Evolutionary conservation across 2,113 vertebrate genomes (phyloP).

Genomic region (Sprattus sprattus): DNA sequence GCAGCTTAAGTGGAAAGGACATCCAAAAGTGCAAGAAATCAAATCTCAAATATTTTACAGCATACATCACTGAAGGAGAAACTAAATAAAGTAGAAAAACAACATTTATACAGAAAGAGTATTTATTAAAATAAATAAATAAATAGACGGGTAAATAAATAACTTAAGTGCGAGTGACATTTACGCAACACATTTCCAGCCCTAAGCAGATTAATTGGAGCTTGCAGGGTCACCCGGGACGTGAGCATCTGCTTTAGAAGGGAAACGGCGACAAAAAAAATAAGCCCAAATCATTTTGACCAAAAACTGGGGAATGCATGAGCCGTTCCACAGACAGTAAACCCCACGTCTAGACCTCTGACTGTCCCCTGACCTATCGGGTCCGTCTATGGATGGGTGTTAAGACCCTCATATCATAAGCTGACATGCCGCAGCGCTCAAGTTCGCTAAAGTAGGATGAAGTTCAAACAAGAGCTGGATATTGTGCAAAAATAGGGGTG

Average conservation of each 20-base stretch:
- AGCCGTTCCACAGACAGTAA: not conserved
- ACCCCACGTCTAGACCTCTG: not conserved
- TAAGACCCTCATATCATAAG: not conserved
- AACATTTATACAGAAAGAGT: not conserved
- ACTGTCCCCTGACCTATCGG: not conserved
- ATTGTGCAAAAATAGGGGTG: not conserved
- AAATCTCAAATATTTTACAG: not conserved
- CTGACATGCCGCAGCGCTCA: not conserved
- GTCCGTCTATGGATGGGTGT: not conserved
- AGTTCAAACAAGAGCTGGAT: not conserved
- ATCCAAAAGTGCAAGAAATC: not conserved
- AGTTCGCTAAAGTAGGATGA: not conserved
- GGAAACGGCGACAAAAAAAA: conserved; percentile 8
- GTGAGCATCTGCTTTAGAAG: conserved; percentile 31
- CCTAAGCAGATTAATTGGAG: conserved; percentile 35
- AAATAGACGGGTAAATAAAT: conserved; percentile 24
- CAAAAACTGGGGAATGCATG: not conserved
- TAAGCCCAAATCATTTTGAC: not conserved
- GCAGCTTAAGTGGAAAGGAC: not conserved
- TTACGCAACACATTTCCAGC: conserved; percentile 26
- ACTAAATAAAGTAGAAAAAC: too few species aligned
- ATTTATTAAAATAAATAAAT: conserved; percentile 16
- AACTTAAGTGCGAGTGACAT: conserved; percentile 6
- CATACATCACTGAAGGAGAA: not conserved
- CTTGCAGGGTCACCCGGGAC: conserved; percentile 24